Percentiles rank a stretch among this genome's conserved stretches.
Evolutionary conservation across 2,113 vertebrate genomes (phyloP).

Genomic region (Dermatemys mawii): DNA sequence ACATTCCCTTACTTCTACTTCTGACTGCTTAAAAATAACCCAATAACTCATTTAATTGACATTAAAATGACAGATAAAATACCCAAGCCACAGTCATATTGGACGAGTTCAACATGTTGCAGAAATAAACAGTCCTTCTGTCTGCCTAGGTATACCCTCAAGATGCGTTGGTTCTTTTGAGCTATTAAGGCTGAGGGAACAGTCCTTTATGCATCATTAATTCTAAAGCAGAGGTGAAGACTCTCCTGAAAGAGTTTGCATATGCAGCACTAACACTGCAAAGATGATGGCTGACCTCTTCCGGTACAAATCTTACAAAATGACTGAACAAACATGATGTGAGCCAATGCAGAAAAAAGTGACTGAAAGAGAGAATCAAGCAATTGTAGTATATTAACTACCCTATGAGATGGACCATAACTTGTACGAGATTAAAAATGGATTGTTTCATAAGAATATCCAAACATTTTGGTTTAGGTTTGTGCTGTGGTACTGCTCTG

Average conservation of each 20-base stretch:
- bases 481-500: not conserved
- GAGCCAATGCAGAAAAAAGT: accelerated
- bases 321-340: accelerated
- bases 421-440: not conserved
- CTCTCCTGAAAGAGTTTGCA: not conserved
- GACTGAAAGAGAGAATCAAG: not conserved
- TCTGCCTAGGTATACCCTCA: not conserved
- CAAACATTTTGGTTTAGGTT: not conserved
- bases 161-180: slow-evolving; percentile 5
- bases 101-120: slow-evolving; percentile 4
- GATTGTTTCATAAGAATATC: accelerated
- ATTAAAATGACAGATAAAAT: slow-evolving; percentile 62
- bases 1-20: not conserved
- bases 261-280: not conserved
- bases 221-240: slow-evolving; percentile 15
- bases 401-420: not conserved
- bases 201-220: not conserved
- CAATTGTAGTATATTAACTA: not conserved
- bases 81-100: not conserved
- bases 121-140: slow-evolving; percentile 31
- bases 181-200: not conserved
- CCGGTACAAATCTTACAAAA: not conserved
- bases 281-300: not conserved
- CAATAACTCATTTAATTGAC: slow-evolving; percentile 1
- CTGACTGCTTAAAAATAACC: slow-evolving; percentile 21